Percentiles rank a stretch among this genome's conserved stretches.
Evolutionary conservation across 2,888 invertebrate genomes (phyloP).

Genomic region (Athripsodes cinereus): DNA sequence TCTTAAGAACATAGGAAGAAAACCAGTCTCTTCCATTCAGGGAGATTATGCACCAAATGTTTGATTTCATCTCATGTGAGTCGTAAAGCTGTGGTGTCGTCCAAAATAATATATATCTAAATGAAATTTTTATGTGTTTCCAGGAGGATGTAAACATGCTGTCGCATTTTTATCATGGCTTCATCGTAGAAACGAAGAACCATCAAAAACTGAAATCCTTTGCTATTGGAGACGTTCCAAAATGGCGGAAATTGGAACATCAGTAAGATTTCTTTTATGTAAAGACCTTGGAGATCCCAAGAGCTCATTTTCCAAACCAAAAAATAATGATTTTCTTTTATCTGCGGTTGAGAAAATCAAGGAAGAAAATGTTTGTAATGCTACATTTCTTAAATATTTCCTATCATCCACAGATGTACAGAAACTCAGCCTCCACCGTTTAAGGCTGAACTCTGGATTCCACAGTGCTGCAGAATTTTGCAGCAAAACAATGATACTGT

Average conservation of each 20-base stretch:
- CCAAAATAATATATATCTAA: too few species aligned
- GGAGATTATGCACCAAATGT: too few species aligned
- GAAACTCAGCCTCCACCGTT: neutral
- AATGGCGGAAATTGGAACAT: neutral
- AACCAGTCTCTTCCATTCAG: too few species aligned
- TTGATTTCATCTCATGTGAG: too few species aligned
- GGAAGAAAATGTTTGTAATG: neutral
- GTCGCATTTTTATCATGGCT: slow-evolving; percentile 7
- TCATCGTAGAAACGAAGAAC: too few species aligned
- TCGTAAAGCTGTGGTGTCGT: too few species aligned
- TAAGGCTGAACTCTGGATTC: neutral
- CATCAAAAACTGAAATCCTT: neutral
- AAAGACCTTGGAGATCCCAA: neutral
- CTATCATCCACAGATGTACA: neutral
- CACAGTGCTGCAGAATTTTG: neutral
- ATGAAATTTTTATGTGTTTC: neutral
- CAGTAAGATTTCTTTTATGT: neutral
- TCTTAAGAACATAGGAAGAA: too few species aligned
- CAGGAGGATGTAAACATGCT: slow-evolving; percentile 8
- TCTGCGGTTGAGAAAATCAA: neutral
- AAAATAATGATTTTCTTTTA: neutral
- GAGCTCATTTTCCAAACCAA: neutral
- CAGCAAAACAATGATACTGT: neutral
- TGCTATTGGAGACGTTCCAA: slow-evolving; percentile 2
- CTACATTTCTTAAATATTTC: neutral